These are phyloP conservation scores for Brotula barbata DNA, from an alignment of 2,797 vertebrate species.

Conservation along the genomic window DNA sequence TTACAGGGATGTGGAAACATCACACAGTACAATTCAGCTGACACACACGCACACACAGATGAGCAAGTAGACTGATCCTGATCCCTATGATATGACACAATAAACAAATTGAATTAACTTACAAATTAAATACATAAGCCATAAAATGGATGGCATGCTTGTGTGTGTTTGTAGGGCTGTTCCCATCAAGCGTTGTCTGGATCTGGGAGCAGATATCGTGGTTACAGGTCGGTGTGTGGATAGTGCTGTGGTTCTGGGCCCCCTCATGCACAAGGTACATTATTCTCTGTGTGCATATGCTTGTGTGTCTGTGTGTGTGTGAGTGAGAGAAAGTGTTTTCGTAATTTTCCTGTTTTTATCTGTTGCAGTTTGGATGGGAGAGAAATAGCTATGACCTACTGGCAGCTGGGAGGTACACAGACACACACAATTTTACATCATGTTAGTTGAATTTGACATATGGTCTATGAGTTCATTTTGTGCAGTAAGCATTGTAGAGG, in stretches of 20 bases:
- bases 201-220: slow-evolving; percentile 85
- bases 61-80: too few species aligned
- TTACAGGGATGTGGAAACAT: too few species aligned
- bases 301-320: slow-evolving; percentile 5
- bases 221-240: slow-evolving; percentile 86
- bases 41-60: too few species aligned
- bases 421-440: not conserved
- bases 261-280: slow-evolving; percentile 85
- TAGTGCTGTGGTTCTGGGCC: slow-evolving; percentile 85
- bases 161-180: slow-evolving; percentile 69
- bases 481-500: too few species aligned
- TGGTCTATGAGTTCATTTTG: not conserved
- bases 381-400: slow-evolving; percentile 83
- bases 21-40: too few species aligned
- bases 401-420: slow-evolving; percentile 85
- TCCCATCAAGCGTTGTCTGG: slow-evolving; percentile 85
- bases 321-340: not conserved
- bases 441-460: too few species aligned
- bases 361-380: slow-evolving; percentile 85
- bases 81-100: too few species aligned
- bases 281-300: not conserved
- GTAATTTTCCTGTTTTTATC: slow-evolving; percentile 22
- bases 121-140: too few species aligned
- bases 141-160: too few species aligned
- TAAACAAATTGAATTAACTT: too few species aligned